A percentile compares a stretch with the other conserved stretches of the same genome.
phyloP scores from a whole-genome alignment of 1,140 invertebrate species.

The Eupeodes corollae region DNA sequence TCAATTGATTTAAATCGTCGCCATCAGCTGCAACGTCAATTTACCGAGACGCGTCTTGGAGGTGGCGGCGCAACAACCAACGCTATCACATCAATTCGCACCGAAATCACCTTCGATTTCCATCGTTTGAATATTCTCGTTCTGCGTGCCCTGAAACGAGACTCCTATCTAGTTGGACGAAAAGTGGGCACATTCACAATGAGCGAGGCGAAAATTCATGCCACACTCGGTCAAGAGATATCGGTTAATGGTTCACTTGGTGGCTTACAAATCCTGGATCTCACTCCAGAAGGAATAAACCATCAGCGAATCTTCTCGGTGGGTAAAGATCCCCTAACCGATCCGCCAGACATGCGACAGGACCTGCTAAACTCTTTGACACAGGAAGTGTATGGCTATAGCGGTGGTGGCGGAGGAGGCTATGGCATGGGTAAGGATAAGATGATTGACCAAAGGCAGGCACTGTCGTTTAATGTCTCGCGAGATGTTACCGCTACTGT shows the following conservation, averaged over 20 bases:
- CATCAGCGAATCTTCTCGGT: slow-evolving; percentile 80
- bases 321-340: slow-evolving; percentile 59
- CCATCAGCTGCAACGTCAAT: too few relatives aligned
- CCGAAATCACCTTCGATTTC: slow-evolving; percentile 85
- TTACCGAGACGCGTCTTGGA: too few relatives aligned
- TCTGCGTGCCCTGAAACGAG: slow-evolving; percentile 62
- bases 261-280: slow-evolving; percentile 80
- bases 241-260: slow-evolving; percentile 74
- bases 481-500: slow-evolving; percentile 40
- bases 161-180: slow-evolving; percentile 57
- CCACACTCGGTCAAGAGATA: slow-evolving; percentile 60
- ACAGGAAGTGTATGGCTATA: slow-evolving; percentile 43
- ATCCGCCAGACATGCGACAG: slow-evolving; percentile 24
- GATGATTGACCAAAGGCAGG: slow-evolving; percentile 36
- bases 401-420: slow-evolving; percentile 19
- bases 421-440: slow-evolving; percentile 29
- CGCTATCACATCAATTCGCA: slow-evolving; percentile 6
- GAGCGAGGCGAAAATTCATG: slow-evolving; percentile 79
- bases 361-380: slow-evolving; percentile 30
- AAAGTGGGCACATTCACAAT: slow-evolving; percentile 91
- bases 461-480: slow-evolving; percentile 55
- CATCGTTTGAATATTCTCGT: slow-evolving; percentile 80
- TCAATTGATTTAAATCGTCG: too few relatives aligned
- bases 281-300: slow-evolving; percentile 69
- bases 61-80: not conserved